A percentile compares a stretch with the other conserved stretches of the same genome.
Evolutionary conservation across 2,797 vertebrate species (phyloP).

Genomic region (Miopithecus talapoin): DNA sequence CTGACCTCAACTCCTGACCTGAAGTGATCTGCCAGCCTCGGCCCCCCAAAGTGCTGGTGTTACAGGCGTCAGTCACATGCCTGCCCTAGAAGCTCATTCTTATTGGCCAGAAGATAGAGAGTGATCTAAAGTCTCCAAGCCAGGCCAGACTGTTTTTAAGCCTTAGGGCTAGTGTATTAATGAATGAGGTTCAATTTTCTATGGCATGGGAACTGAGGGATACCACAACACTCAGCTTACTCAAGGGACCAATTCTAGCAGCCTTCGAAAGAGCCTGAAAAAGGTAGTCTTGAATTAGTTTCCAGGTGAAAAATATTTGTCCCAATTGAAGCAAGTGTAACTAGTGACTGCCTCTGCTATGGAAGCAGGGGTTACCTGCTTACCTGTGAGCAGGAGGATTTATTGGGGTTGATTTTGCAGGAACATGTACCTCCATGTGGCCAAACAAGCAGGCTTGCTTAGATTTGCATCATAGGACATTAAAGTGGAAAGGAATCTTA

Average conservation of each 20-base stretch:
- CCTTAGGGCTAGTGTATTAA: neutral
- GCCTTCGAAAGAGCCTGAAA: neutral
- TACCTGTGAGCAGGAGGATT: neutral
- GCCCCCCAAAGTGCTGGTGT: no score
- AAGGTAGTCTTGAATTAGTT: neutral
- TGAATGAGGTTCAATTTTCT: neutral
- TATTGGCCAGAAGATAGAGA: neutral
- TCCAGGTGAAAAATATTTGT: neutral
- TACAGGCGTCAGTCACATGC: no score
- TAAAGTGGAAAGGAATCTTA: neutral
- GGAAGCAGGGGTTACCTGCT: neutral
- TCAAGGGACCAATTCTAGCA: neutral
- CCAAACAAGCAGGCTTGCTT: neutral
- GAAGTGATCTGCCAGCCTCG: no score
- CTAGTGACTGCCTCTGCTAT: neutral
- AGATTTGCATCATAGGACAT: neutral
- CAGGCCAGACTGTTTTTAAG: neutral
- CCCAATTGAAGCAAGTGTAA: neutral
- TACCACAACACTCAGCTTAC: neutral
- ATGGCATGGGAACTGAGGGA: neutral
- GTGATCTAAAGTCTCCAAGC: neutral
- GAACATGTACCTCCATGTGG: neutral
- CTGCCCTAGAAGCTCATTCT: neutral
- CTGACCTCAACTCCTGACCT: no score
- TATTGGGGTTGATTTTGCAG: neutral